Evolutionary conservation across 2,888 invertebrate species (phyloP).

Genomic region (Marronus borbonicus): DNA sequence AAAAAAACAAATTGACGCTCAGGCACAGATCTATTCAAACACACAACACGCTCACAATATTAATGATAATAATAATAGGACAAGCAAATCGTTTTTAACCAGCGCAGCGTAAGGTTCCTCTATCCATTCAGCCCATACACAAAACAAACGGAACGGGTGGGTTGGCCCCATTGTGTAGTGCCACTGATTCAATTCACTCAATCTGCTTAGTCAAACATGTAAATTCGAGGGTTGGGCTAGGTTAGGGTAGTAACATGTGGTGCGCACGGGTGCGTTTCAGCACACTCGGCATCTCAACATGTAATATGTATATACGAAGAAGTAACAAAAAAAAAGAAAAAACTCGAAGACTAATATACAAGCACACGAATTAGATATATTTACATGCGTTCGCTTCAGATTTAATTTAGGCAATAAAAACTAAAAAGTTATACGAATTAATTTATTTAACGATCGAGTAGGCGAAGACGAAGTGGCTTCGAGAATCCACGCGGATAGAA

Average conservation of each 20-base stretch:
- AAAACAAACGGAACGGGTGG: constrained; percentile 45
- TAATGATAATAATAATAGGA: constrained; percentile 8
- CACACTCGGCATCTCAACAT: constrained; percentile 35
- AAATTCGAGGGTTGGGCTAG: constrained; percentile 56
- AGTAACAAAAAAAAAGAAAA: neutral
- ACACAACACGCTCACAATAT: neutral
- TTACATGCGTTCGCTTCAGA: neutral
- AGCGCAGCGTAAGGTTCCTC: neutral
- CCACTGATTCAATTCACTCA: constrained; percentile 48
- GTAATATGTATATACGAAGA: constrained; percentile 8
- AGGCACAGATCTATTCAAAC: neutral
- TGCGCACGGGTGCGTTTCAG: constrained; percentile 52
- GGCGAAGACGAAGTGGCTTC: neutral
- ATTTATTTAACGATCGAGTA: neutral
- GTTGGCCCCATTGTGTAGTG: constrained; percentile 43
- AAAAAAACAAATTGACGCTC: neutral
- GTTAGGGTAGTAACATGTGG: constrained; percentile 57
- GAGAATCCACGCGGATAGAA: no score
- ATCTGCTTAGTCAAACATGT: constrained; percentile 50
- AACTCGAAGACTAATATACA: constrained; percentile 15
- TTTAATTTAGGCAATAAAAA: constrained; percentile 3
- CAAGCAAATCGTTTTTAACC: constrained; percentile 9
- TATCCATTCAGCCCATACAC: constrained; percentile 12
- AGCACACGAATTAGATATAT: constrained; percentile 8
- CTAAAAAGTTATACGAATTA: neutral